These are phyloP conservation scores for Tetrao urogallus DNA, from an alignment of 2,113 vertebrate genomes.

Conservation along the genomic window DNA sequence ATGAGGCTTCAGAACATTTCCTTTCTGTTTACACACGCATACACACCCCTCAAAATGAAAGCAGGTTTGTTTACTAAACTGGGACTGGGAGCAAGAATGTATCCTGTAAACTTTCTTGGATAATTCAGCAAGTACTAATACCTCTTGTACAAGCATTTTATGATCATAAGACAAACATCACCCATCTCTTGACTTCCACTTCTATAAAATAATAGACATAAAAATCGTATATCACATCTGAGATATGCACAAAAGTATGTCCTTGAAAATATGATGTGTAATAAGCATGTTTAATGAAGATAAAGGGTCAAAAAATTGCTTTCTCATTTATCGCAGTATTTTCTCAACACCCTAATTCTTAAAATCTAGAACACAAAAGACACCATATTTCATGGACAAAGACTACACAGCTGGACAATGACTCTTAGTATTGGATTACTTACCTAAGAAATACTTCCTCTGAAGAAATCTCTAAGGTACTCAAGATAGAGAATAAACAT, in stretches of 20 bases:
- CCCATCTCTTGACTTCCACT: neutral
- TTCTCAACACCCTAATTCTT: neutral
- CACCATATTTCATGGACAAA: neutral
- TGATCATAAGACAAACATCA: neutral
- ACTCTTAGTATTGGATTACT: neutral
- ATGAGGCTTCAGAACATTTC: neutral
- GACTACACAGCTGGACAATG: neutral
- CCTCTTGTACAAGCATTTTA: neutral
- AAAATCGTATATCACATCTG: neutral
- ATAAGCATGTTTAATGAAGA: neutral
- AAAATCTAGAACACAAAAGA: neutral
- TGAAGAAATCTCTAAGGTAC: neutral
- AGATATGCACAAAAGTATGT: neutral
- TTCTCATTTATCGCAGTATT: neutral
- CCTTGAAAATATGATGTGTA: neutral
- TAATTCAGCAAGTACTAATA: neutral
- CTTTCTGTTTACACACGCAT: neutral
- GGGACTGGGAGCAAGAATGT: neutral
- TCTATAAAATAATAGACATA: neutral
- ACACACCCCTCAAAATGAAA: neutral
- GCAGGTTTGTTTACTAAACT: neutral
- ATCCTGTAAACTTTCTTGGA: neutral
- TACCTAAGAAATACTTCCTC: neutral
- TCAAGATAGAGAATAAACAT: neutral
- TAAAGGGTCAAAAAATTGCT: neutral